Conservation (phyloP, 2,113 vertebrate genomes). For the Eclectus roratus region DNA sequence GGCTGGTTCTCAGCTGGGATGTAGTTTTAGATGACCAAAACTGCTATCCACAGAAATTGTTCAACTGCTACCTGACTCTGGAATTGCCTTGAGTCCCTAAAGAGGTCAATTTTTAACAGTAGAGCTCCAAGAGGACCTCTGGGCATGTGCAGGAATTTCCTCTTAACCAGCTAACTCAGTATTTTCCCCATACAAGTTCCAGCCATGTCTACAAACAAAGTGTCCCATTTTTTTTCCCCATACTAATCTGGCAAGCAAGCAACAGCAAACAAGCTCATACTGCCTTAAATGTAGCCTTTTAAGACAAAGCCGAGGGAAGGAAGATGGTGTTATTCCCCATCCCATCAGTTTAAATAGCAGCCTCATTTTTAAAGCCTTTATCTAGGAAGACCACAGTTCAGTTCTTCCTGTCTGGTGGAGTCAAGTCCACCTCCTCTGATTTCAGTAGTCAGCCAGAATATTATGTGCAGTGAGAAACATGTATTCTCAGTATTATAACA, state of each 20-base stretch:
- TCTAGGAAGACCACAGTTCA: neutral
- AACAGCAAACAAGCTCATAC: neutral
- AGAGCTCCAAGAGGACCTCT: neutral
- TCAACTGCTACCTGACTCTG: neutral
- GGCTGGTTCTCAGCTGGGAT: neutral
- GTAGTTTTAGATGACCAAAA: neutral
- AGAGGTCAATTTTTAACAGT: neutral
- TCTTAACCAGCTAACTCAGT: neutral
- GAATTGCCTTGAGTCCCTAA: neutral
- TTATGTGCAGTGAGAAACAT: neutral
- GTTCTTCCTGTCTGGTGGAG: neutral
- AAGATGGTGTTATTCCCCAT: neutral
- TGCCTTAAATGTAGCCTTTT: neutral
- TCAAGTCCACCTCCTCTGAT: neutral
- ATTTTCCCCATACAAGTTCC: neutral
- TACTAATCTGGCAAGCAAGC: neutral
- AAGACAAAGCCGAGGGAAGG: neutral
- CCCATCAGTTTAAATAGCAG: neutral
- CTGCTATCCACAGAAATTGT: neutral
- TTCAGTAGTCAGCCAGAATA: neutral
- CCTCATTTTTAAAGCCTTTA: neutral
- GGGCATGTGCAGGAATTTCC: neutral
- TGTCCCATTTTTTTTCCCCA: rapidly evolving
- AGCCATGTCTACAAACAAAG: neutral
- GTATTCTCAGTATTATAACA: neutral